These are phyloP conservation scores for Shinisaurus crocodilurus DNA, from an alignment of 2,113 vertebrate genomes.

Conservation along the genomic window DNA sequence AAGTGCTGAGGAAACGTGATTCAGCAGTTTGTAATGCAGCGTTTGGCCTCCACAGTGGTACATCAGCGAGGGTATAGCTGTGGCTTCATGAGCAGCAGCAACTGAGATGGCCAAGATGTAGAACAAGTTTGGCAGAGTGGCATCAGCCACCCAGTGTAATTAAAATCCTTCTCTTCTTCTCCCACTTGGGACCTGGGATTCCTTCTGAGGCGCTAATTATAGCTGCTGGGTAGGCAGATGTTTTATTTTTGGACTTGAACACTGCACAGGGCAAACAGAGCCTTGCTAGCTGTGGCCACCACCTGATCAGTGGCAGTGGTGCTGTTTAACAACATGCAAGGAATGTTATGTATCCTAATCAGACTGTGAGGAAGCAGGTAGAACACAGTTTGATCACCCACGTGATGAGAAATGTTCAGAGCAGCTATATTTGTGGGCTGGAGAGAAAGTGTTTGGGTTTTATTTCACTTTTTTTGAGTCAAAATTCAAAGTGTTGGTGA, in stretches of 20 bases:
- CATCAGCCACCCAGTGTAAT: constrained; percentile 34
- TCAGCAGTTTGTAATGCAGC: neutral
- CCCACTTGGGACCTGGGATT: constrained; percentile 24
- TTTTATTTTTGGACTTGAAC: constrained; percentile 21
- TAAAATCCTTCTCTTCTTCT: constrained; percentile 48
- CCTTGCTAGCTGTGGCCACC: constrained; percentile 15
- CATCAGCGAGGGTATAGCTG: constrained; percentile 16
- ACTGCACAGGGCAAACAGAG: neutral
- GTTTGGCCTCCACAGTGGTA: neutral
- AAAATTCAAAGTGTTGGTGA: neutral
- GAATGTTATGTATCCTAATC: neutral
- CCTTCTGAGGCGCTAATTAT: constrained; percentile 32
- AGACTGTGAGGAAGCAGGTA: neutral
- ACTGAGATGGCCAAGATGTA: accelerated
- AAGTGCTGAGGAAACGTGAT: neutral
- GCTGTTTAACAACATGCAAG: neutral
- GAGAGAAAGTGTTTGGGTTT: neutral
- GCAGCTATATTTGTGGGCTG: neutral
- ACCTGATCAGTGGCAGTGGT: constrained; percentile 11
- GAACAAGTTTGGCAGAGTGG: constrained; percentile 37
- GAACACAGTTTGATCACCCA: neutral
- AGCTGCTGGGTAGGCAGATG: neutral
- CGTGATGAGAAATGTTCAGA: neutral
- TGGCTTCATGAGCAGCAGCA: constrained; percentile 6
- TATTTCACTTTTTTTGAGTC: too few species aligned